A percentile compares a stretch with the other conserved stretches of the same genome.
phyloP scores from a whole-genome alignment of 2,113 vertebrate species.

The Gasterosteus nipponicus region DNA sequence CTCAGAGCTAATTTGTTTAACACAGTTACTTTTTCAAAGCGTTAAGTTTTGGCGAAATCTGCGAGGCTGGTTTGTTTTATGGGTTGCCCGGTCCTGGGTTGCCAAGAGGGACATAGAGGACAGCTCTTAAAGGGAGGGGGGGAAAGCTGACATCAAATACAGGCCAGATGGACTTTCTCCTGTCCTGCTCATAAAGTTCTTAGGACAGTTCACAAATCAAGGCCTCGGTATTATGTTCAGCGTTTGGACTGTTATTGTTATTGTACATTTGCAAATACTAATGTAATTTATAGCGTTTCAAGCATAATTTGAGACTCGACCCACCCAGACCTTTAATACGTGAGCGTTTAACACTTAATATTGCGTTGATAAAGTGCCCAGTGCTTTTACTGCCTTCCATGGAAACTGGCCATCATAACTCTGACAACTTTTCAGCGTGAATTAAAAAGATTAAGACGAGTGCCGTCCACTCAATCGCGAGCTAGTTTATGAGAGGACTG shows the following conservation, averaged over 20 bases:
- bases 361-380: conserved; percentile 69
- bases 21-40: conserved; percentile 75
- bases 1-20: conserved; percentile 72
- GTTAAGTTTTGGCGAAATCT: conserved; percentile 71
- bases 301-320: conserved; percentile 70
- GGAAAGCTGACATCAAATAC: conserved; percentile 78
- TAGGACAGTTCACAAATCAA: conserved; percentile 84
- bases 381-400: conserved; percentile 60
- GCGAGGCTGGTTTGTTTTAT: conserved; percentile 70
- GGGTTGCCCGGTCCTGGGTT: conserved; percentile 64
- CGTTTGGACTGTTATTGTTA: conserved; percentile 82
- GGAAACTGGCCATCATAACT: conserved; percentile 64
- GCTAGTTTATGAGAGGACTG: conserved; percentile 31
- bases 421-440: conserved; percentile 50
- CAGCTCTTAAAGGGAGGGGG: conserved; percentile 76
- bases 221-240: conserved; percentile 80
- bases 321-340: conserved; percentile 69
- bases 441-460: conserved; percentile 53
- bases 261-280: conserved; percentile 83
- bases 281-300: conserved; percentile 75
- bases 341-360: conserved; percentile 68
- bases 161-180: conserved; percentile 82
- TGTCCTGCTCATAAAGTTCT: conserved; percentile 80
- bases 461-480: conserved; percentile 45
- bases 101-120: conserved; percentile 72